Evolutionary conservation across 2,797 vertebrate genomes (phyloP).

Genomic region (Brachyalestes nurse): DNA sequence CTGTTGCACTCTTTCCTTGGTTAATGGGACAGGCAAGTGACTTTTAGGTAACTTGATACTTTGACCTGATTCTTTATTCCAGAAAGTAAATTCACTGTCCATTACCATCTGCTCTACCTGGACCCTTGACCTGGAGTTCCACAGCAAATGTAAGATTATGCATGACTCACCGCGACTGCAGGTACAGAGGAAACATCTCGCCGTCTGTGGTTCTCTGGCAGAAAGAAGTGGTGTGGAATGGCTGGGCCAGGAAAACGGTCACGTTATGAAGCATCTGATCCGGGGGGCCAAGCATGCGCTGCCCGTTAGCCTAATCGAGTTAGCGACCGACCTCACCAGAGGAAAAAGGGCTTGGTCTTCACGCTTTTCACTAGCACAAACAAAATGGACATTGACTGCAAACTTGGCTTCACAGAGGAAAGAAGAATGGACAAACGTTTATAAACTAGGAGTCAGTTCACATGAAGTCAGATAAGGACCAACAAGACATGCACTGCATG

Average conservation of each 20-base stretch:
- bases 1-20: too few species aligned
- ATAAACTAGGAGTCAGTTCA: slow-evolving; percentile 51
- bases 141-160: neutral
- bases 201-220: slow-evolving; percentile 61
- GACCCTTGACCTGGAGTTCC: neutral
- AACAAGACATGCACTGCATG: neutral
- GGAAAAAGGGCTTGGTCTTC: slow-evolving; percentile 53
- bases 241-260: slow-evolving; percentile 62
- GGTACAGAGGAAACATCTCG: slow-evolving; percentile 80
- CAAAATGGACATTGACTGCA: slow-evolving; percentile 52
- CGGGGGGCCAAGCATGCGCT: slow-evolving; percentile 75
- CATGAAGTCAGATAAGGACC: slow-evolving; percentile 35
- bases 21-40: too few species aligned
- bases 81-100: neutral
- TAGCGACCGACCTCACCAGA: slow-evolving; percentile 66
- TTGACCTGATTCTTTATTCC: neutral
- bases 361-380: slow-evolving; percentile 47
- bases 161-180: slow-evolving; percentile 21
- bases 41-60: too few species aligned
- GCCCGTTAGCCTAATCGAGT: slow-evolving; percentile 78
- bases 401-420: slow-evolving; percentile 41
- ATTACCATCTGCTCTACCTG: neutral
- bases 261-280: slow-evolving; percentile 80
- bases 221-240: slow-evolving; percentile 56
- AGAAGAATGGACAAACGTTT: slow-evolving; percentile 11